Conservation (phyloP, 2,113 vertebrate genomes). For the Otocyon megalotis region DNA sequence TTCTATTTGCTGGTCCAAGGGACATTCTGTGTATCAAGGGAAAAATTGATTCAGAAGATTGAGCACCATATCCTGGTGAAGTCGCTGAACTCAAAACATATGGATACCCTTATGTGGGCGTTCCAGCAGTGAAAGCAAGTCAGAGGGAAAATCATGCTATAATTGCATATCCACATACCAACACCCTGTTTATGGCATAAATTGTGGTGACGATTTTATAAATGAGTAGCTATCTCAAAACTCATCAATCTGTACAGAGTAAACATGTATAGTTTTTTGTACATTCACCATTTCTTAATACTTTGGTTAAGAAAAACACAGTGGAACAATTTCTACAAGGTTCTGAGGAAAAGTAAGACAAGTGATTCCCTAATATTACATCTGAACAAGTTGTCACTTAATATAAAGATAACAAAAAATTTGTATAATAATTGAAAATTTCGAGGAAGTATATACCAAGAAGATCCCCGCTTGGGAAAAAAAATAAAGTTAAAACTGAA, state of each 20-base stretch:
- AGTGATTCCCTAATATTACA: background rate
- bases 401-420: background rate
- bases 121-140: background rate
- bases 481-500: background rate
- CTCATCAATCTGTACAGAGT: background rate
- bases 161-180: background rate
- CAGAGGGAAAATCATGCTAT: background rate
- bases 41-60: background rate
- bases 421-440: background rate
- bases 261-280: background rate
- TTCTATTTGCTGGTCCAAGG: background rate
- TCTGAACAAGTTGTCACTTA: background rate
- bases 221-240: background rate
- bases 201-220: background rate
- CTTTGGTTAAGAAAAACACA: background rate
- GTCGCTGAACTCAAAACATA: background rate
- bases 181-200: background rate
- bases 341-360: background rate
- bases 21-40: background rate
- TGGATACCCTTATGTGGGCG: background rate
- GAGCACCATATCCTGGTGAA: background rate
- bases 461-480: background rate
- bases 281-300: background rate
- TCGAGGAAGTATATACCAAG: background rate
- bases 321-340: background rate